Conservation (phyloP, 2,888 invertebrate species). For the Eilema caniola region DNA sequence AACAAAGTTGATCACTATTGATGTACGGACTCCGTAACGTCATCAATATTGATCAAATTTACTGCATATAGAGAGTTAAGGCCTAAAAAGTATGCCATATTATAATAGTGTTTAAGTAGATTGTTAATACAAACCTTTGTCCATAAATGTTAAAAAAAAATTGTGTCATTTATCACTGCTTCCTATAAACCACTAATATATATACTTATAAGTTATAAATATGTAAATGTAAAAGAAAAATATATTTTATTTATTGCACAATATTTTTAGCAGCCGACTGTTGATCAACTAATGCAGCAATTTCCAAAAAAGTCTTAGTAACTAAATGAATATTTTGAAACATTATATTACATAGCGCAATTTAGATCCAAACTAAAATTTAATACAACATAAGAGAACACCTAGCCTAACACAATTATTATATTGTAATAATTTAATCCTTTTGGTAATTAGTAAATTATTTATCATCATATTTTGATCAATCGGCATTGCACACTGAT, state of each 20-base stretch:
- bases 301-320: background rate
- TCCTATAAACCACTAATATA: conserved; percentile 18
- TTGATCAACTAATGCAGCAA: background rate
- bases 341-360: no score
- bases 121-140: conserved; percentile 1
- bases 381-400: no score
- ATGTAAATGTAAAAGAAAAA: conserved; percentile 15
- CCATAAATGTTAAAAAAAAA: background rate
- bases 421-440: no score
- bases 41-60: no score
- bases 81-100: background rate
- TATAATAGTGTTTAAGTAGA: background rate
- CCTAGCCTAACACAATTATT: no score
- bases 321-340: no score
- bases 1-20: no score
- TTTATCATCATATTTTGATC: no score
- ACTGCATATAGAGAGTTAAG: background rate
- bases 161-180: conserved; percentile 30
- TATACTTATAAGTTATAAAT: conserved; percentile 19
- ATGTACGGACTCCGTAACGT: no score
- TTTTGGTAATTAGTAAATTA: no score
- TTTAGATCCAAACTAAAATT: no score
- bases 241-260: conserved; percentile 35
- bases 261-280: conserved; percentile 7
- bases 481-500: no score